These are phyloP conservation scores for Alcis repandata DNA, from an alignment of 2,888 invertebrate genomes.

Conservation along the genomic window DNA sequence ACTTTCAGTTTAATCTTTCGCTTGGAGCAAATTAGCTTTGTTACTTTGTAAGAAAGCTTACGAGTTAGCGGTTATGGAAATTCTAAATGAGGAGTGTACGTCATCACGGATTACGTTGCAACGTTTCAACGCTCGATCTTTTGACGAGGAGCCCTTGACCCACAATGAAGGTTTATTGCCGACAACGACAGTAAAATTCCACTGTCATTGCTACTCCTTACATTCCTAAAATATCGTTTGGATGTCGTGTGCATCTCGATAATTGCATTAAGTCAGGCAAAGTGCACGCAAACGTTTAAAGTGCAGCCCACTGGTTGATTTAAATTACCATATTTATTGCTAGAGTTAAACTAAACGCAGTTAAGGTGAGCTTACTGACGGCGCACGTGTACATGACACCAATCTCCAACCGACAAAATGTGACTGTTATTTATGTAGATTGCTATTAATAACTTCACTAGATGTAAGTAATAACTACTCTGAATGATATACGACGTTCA, in stretches of 20 bases:
- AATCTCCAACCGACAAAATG: constrained; percentile 66
- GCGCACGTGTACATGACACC: constrained; percentile 65
- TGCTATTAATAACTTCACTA: constrained; percentile 65
- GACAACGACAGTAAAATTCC: constrained; percentile 23
- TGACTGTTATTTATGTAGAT: constrained; percentile 68
- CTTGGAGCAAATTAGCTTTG: constrained; percentile 14
- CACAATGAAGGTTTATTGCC: constrained; percentile 26
- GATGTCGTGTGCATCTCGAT: constrained; percentile 25
- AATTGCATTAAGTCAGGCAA: constrained; percentile 25
- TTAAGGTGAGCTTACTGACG: constrained; percentile 26
- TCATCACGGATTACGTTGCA: constrained; percentile 18
- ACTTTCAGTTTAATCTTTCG: constrained; percentile 29
- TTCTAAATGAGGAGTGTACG: constrained; percentile 2
- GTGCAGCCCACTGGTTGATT: constrained; percentile 17
- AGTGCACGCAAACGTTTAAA: constrained; percentile 18
- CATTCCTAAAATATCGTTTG: constrained; percentile 28
- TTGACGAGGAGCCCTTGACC: constrained; percentile 25
- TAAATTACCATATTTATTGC: constrained; percentile 27
- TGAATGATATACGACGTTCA: constrained; percentile 64
- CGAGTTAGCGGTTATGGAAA: constrained; percentile 12
- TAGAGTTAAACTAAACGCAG: constrained; percentile 41
- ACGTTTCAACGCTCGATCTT: constrained; percentile 12
- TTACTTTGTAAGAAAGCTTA: constrained; percentile 19
- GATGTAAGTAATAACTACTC: constrained; percentile 53
- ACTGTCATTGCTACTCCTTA: constrained; percentile 28